Evolutionary conservation across 2,888 invertebrate species (phyloP).

Genomic region (Metallyticus violacea): DNA sequence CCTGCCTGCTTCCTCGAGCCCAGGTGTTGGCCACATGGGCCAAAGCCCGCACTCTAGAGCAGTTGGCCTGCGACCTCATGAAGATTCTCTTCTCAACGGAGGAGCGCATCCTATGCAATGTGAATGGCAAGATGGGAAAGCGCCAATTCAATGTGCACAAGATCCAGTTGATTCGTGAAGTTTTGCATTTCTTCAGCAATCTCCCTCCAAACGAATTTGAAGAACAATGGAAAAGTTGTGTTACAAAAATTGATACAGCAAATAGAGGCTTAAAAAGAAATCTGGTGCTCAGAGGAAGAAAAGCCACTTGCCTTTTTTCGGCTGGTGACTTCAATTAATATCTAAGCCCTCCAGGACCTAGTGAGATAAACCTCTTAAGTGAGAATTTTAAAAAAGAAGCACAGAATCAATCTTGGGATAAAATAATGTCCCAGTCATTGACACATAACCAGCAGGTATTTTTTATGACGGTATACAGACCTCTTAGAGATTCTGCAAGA

Average conservation of each 20-base stretch:
- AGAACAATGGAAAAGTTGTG: conserved; percentile 50
- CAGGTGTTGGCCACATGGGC: conserved; percentile 49
- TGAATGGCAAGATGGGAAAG: conserved; percentile 51
- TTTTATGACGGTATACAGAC: background rate
- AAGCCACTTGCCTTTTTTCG: conserved; percentile 26
- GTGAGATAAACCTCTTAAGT: background rate
- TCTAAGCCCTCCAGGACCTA: background rate
- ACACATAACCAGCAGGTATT: background rate
- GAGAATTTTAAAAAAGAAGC: background rate
- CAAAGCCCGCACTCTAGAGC: conserved; percentile 48
- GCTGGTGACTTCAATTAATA: background rate
- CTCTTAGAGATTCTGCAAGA: background rate
- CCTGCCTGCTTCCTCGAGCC: conserved; percentile 47
- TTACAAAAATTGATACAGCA: conserved; percentile 50
- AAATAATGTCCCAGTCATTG: background rate
- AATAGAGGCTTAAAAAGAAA: conserved; percentile 50
- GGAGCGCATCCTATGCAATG: conserved; percentile 49
- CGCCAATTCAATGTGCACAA: conserved; percentile 49
- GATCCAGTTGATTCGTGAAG: conserved; percentile 48
- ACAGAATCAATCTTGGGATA: background rate
- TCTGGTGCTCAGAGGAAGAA: conserved; percentile 40
- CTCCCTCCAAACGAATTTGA: conserved; percentile 47
- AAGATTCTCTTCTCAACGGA: conserved; percentile 49
- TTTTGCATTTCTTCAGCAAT: conserved; percentile 47
- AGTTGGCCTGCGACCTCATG: conserved; percentile 50